These are phyloP conservation scores for Latrodectus elegans DNA, from an alignment of 2,888 invertebrate genomes.

Conservation along the genomic window DNA sequence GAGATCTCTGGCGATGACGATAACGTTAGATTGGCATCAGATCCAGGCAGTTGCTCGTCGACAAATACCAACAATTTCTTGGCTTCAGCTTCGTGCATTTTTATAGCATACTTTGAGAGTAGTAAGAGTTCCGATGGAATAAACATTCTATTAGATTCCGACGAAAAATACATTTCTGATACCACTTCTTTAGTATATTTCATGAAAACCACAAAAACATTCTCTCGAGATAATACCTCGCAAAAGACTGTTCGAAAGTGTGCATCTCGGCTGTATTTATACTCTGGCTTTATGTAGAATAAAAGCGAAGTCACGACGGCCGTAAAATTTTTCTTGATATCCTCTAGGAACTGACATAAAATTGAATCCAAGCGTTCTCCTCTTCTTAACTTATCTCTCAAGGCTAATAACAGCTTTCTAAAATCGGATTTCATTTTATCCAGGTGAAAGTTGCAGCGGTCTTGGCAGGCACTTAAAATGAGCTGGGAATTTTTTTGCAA, in stretches of 20 bases:
- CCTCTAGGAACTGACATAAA: background rate
- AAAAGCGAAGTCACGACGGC: background rate
- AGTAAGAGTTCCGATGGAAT: background rate
- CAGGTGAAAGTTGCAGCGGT: constrained; percentile 29
- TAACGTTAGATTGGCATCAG: background rate
- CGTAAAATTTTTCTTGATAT: background rate
- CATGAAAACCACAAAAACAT: constrained; percentile 24
- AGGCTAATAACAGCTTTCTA: background rate
- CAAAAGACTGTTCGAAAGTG: constrained; percentile 37
- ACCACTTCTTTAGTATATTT: background rate
- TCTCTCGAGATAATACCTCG: constrained; percentile 28
- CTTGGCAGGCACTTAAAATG: constrained; percentile 17
- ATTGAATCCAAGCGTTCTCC: background rate
- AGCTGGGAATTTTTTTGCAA: constrained; percentile 1
- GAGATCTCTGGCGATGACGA: background rate
- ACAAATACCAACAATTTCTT: background rate
- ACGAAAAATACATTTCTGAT: background rate
- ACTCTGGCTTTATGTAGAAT: constrained; percentile 25
- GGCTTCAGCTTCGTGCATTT: background rate
- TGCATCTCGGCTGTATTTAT: constrained; percentile 24
- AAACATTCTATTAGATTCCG: background rate
- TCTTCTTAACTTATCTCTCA: background rate
- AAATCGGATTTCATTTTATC: constrained; percentile 17
- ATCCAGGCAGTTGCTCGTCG: background rate
- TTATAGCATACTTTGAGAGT: constrained; percentile 7